Conservation (phyloP, 2,888 invertebrate species). For the Flexamia atlantica region DNA sequence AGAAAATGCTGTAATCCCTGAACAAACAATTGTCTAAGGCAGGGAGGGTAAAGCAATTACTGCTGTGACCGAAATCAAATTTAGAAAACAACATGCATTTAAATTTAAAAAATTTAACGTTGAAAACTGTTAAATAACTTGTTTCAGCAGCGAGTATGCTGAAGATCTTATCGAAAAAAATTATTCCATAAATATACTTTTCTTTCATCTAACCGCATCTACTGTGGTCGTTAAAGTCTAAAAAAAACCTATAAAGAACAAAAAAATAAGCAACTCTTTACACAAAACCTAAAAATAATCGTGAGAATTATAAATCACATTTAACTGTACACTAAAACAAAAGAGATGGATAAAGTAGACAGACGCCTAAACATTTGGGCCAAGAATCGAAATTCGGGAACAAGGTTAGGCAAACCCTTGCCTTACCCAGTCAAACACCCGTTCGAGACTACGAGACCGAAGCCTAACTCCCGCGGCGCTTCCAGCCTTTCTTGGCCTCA, state of each 20-base stretch:
- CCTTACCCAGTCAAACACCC: conserved; percentile 56
- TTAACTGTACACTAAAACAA: conserved; percentile 46
- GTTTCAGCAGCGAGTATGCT: conserved; percentile 9
- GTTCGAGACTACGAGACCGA: conserved; percentile 10
- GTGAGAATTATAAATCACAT: conserved; percentile 33
- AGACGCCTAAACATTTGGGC: conserved; percentile 52
- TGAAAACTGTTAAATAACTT: not conserved
- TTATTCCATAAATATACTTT: not conserved
- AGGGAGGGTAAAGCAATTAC: conserved; percentile 29
- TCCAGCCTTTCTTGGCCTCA: conserved; percentile 40
- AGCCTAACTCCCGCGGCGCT: not conserved
- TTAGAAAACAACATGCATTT: conserved; percentile 33
- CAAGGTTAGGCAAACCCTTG: conserved; percentile 56
- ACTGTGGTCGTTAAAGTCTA: conserved; percentile 7
- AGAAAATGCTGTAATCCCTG: conserved; percentile 70
- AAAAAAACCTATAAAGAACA: conserved; percentile 24
- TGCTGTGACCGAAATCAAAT: not conserved
- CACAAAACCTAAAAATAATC: conserved; percentile 26
- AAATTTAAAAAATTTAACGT: not conserved
- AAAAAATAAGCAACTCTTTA: conserved; percentile 24
- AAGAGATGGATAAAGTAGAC: not conserved
- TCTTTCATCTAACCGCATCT: not conserved
- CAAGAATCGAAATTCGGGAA: conserved; percentile 45
- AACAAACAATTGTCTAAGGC: conserved; percentile 61
- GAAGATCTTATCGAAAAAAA: not conserved